Percentiles rank a stretch among this genome's conserved stretches.
Evolutionary conservation across 2,797 vertebrate species (phyloP).

Genomic region (Orestias chungarensis): DNA sequence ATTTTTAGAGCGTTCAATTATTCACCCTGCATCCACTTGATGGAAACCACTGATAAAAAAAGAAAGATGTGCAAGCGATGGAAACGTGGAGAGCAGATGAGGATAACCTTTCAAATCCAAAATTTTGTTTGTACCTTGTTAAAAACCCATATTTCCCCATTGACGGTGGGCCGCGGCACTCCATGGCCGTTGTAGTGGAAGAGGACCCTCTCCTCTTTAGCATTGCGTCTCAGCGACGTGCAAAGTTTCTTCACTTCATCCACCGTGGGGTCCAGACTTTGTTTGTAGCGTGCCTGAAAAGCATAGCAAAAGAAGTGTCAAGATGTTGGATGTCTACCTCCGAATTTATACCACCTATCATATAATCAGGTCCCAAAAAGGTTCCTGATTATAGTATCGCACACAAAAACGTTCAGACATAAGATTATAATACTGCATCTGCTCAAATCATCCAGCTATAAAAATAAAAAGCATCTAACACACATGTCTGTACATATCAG

Average conservation of each 20-base stretch:
- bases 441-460: neutral
- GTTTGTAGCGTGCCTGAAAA: conserved; percentile 93
- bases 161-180: conserved; percentile 95
- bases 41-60: conserved; percentile 18
- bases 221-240: conserved; percentile 92
- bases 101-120: conserved; percentile 1
- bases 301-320: conserved; percentile 5
- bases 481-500: neutral
- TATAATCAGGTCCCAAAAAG: too few relatives aligned
- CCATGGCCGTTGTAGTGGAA: conserved; percentile 99
- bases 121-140: conserved; percentile 87
- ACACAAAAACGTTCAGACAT: neutral
- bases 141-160: conserved; percentile 99
- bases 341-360: neutral
- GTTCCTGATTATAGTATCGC: neutral
- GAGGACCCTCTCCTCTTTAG: conserved; percentile 96
- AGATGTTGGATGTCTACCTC: neutral
- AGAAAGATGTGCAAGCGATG: conserved; percentile 6
- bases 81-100: neutral
- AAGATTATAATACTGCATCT: neutral
- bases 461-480: neutral
- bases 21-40: conserved; percentile 48
- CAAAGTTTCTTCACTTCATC: conserved; percentile 99
- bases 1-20: conserved; percentile 45
- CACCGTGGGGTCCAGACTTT: conserved; percentile 96